phyloP scores from a whole-genome alignment of 2,888 invertebrate species.

The Drosophila limbata region DNA sequence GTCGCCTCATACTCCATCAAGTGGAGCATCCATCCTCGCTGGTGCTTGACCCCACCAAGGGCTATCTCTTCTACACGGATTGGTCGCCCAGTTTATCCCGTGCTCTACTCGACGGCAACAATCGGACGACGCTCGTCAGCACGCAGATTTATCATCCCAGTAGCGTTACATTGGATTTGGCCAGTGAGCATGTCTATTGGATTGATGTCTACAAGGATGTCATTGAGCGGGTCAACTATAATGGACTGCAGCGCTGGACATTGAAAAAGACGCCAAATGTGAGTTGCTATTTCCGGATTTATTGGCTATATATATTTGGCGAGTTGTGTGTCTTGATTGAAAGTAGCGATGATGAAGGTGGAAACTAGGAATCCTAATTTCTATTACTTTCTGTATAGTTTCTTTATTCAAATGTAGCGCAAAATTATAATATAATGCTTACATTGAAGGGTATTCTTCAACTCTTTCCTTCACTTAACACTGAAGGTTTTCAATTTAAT shows the following conservation, averaged over 20 bases:
- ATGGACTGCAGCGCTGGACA: slow-evolving; percentile 88
- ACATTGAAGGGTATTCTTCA: no score
- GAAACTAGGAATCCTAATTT: no score
- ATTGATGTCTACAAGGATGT: slow-evolving; percentile 92
- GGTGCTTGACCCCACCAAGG: slow-evolving; percentile 92
- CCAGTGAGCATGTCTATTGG: slow-evolving; percentile 91
- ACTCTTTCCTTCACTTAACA: no score
- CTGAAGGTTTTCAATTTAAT: background rate
- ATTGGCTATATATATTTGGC: background rate
- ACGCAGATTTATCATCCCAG: slow-evolving; percentile 92
- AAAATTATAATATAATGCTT: no score
- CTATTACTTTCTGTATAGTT: background rate
- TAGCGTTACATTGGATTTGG: slow-evolving; percentile 90
- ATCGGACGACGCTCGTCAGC: slow-evolving; percentile 87
- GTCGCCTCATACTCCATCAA: slow-evolving; percentile 90
- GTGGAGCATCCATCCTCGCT: slow-evolving; percentile 90
- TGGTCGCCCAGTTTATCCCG: slow-evolving; percentile 89
- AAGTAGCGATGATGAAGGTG: background rate
- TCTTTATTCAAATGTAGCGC: no score
- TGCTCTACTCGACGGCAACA: slow-evolving; percentile 89
- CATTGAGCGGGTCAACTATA: slow-evolving; percentile 92
- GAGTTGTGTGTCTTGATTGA: background rate
- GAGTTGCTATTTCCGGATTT: slow-evolving; percentile 47
- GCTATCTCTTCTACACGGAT: slow-evolving; percentile 92
- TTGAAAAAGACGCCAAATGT: slow-evolving; percentile 83